Evolutionary conservation across 2,797 vertebrate genomes (phyloP), one percentile per base, ranked within the genome.

Genomic region (Naso thynnoides): DNA sequence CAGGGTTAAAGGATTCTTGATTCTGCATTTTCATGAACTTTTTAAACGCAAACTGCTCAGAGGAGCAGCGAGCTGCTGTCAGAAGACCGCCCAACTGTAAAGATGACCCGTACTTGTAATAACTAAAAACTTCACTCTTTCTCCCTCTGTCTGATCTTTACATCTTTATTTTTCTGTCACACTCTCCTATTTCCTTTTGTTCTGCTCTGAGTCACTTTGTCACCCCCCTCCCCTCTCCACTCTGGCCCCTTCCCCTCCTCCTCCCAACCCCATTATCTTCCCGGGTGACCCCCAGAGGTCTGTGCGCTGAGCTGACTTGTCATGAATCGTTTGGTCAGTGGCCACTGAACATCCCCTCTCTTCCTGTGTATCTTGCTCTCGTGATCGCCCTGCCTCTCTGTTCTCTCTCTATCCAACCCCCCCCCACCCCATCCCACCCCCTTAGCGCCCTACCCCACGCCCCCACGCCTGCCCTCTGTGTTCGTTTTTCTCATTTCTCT

Each of bases 321-420:
- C 86, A 90, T 76, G 81, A 88, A 84, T 86, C 83, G 87, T 90
- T 84, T 83, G 81, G 70, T 90, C 79, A 79, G 54, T 21, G 2
- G 76, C 62, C 21, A 14, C 65, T 21, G 79, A 82, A 68, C 67
- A 39, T 67, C 74, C 29, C 47, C 59, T 64, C 65, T 69, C 62
- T 45, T 72, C 68, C 70, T 74, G 7, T 13, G 61, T 29, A 13
- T 72, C 69, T 68, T 9, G 11, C 45, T 45, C 53, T 74, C 36
- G 2, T 31, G 18, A 29, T 54, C 50, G 2, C 60, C 41, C 39
- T 4, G 11, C 54, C 52, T 49, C 42, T 80, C n/a, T 13, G 49
- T 29, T 45, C 15, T 24, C 11, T 36, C 24, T 45, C 21, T 14
- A 4, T 50, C 62, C 47, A 19, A 58, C 49, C 64, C 36, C 60